Conservation (phyloP, 1,140 invertebrate species). For the Zaprionus ghesquierei region DNA sequence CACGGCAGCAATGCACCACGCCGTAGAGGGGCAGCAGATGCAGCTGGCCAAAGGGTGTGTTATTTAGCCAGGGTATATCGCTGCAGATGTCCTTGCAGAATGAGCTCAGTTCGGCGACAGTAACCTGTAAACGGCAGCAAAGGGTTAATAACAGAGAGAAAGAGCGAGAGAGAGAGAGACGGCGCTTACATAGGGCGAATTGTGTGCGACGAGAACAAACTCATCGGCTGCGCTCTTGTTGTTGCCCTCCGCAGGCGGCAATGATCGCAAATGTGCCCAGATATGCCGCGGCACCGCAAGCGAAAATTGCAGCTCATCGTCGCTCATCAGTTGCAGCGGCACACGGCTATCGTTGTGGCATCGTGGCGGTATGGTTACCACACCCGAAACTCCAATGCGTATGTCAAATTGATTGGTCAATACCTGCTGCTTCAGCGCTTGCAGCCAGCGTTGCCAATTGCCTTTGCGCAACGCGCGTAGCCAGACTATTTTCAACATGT, state of each 20-base stretch:
- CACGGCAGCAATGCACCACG: constrained; percentile 25
- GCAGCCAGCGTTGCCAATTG: constrained; percentile 25
- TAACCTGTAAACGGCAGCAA: too few relatives aligned
- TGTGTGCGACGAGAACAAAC: constrained; percentile 35
- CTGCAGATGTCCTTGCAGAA: constrained; percentile 31
- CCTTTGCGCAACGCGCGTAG: constrained; percentile 1
- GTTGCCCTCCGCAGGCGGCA: constrained; percentile 6
- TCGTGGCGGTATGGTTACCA: constrained; percentile 10
- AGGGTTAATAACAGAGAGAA: background rate
- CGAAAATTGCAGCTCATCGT: background rate
- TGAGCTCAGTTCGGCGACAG: constrained; percentile 6
- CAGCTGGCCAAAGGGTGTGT: constrained; percentile 25
- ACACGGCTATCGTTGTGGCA: background rate
- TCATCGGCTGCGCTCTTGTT: constrained; percentile 9
- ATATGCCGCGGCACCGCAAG: constrained; percentile 22
- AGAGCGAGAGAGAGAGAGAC: background rate
- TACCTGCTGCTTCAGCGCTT: too few relatives aligned
- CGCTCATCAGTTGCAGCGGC: background rate
- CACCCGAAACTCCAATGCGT: constrained; percentile 31
- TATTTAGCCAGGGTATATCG: constrained; percentile 31
- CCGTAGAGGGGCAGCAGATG: constrained; percentile 32
- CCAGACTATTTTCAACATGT: constrained; percentile 30
- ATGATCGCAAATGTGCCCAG: constrained; percentile 25
- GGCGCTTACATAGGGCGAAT: constrained; percentile 38
- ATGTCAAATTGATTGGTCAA: constrained; percentile 20